Evolutionary conservation across 2,888 invertebrate genomes (phyloP).

Genomic region (Teleogryllus oceanicus): DNA sequence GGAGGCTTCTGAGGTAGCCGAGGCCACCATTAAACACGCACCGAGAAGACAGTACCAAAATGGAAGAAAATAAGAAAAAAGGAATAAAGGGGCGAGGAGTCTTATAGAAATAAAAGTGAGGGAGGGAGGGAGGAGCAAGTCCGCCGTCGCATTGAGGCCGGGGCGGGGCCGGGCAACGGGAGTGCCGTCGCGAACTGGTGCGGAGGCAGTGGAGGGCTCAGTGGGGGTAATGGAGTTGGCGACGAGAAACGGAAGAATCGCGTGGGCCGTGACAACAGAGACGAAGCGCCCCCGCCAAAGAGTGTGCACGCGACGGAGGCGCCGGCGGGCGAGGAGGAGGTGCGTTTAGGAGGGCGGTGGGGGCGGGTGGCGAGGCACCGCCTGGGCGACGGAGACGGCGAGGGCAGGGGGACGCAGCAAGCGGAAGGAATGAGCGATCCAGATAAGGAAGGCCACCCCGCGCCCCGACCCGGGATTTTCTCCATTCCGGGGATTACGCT

Average conservation of each 20-base stretch:
- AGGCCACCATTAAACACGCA: conserved; percentile 1
- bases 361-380: too few relatives aligned
- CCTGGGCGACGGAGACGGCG: neutral
- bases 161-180: too few relatives aligned
- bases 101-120: conserved; percentile 6
- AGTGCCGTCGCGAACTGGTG: too few relatives aligned
- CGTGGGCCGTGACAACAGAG: too few relatives aligned
- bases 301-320: too few relatives aligned
- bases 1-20: neutral
- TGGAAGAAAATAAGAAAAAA: neutral
- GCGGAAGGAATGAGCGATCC: conserved; percentile 7
- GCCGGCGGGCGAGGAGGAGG: too few relatives aligned
- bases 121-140: neutral
- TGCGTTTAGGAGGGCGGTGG: too few relatives aligned
- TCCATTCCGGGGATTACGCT: conserved; percentile 18
- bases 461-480: neutral
- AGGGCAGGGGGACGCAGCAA: neutral
- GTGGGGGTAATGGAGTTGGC: too few relatives aligned
- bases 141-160: too few relatives aligned
- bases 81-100: neutral
- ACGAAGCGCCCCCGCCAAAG: too few relatives aligned
- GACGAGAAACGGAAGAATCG: too few relatives aligned
- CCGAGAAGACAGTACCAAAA: neutral
- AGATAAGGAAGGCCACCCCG: neutral
- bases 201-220: too few relatives aligned